phyloP scores from a whole-genome alignment of 2,888 invertebrate species.

The Orchesella flavescens region DNA sequence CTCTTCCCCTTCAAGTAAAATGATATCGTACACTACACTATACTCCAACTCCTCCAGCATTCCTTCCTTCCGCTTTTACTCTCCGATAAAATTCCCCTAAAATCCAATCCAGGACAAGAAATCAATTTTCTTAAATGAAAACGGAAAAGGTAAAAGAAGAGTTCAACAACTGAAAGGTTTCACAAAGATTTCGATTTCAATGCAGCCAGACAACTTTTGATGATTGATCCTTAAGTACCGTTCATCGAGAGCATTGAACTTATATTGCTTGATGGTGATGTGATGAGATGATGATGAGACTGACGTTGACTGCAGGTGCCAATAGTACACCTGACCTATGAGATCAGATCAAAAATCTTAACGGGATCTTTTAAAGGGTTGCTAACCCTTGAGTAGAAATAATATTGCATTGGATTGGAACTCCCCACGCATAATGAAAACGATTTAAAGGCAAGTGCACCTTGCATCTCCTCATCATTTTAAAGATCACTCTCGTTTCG shows the following conservation, averaged over 20 bases:
- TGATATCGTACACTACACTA: not conserved
- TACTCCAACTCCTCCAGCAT: too few species aligned
- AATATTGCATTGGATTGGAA: not conserved
- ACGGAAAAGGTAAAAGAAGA: not conserved
- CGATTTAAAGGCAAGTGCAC: slow-evolving; percentile 10
- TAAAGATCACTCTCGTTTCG: not conserved
- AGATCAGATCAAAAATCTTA: not conserved
- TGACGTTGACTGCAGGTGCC: not conserved
- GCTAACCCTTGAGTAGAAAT: not conserved
- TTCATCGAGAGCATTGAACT: slow-evolving; percentile 28
- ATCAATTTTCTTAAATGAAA: too few species aligned
- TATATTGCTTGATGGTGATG: not conserved
- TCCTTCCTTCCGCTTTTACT: too few species aligned
- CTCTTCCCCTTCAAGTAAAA: too few species aligned
- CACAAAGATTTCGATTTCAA: too few species aligned
- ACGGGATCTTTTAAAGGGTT: not conserved
- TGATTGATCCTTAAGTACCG: slow-evolving; percentile 19
- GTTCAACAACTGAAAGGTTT: not conserved
- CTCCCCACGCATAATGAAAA: not conserved
- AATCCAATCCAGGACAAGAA: too few species aligned
- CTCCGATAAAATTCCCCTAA: too few species aligned
- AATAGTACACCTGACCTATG: not conserved
- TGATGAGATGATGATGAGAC: too few species aligned
- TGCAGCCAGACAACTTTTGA: too few species aligned
- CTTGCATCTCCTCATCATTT: slow-evolving; percentile 19